Evolutionary conservation across 2,888 invertebrate genomes (phyloP).

Genomic region (Chironomus tentans): DNA sequence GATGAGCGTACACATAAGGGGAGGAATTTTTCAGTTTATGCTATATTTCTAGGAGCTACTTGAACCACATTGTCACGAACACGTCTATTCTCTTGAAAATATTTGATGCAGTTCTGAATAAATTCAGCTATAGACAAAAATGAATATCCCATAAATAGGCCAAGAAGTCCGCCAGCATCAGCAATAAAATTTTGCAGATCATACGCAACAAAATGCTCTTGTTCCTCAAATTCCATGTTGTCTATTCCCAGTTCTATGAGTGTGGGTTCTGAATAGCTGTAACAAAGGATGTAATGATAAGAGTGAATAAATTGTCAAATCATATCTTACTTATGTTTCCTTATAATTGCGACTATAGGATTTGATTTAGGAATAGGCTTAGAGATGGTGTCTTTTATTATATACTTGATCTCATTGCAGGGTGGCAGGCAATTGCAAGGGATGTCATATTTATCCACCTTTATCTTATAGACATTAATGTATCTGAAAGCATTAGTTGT

Average conservation of each 20-base stretch:
- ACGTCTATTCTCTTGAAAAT: too few relatives aligned
- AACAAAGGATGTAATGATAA: too few relatives aligned
- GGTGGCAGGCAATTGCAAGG: neutral
- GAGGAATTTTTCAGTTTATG: too few relatives aligned
- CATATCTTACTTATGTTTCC: too few relatives aligned
- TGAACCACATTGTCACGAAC: too few relatives aligned
- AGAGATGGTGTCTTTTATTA: neutral
- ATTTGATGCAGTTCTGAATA: too few relatives aligned
- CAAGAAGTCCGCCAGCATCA: neutral
- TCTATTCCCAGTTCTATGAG: neutral
- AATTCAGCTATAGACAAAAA: neutral
- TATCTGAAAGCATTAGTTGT: neutral
- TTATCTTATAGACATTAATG: neutral
- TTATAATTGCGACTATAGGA: too few relatives aligned
- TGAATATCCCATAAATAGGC: neutral
- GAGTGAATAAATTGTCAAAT: too few relatives aligned
- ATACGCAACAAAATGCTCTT: neutral
- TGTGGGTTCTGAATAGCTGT: neutral
- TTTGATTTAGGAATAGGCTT: too few relatives aligned
- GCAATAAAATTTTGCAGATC: neutral
- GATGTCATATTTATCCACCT: neutral
- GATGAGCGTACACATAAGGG: too few relatives aligned
- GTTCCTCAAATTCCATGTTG: neutral
- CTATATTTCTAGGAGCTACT: too few relatives aligned
- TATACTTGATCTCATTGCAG: neutral